Conservation (phyloP, 2,888 invertebrate species). For the Tiliacea citrago region DNA sequence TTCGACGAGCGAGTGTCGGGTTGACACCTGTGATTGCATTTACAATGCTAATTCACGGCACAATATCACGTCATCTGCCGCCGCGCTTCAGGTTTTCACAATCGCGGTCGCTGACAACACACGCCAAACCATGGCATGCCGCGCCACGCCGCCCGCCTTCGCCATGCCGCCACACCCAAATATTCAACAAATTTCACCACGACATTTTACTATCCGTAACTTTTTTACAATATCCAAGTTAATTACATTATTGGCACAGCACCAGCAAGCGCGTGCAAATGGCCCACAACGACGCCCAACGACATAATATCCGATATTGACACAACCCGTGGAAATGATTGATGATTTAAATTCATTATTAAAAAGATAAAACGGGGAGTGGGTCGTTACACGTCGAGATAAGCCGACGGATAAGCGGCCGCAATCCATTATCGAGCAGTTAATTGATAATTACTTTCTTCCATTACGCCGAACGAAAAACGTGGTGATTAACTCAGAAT, state of each 20-base stretch:
- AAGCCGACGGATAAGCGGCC: constrained; percentile 87
- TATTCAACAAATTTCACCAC: constrained; percentile 48
- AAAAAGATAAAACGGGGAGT: constrained; percentile 82
- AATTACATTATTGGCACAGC: constrained; percentile 55
- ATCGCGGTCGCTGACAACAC: constrained; percentile 58
- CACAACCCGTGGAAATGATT: constrained; percentile 74
- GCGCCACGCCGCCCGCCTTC: background rate
- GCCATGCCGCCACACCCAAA: constrained; percentile 50
- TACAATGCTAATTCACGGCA: constrained; percentile 90
- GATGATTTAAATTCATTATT: constrained; percentile 83
- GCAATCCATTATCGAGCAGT: constrained; percentile 89
- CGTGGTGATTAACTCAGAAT: constrained; percentile 89
- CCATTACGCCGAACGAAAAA: constrained; percentile 89
- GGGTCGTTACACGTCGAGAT: constrained; percentile 84
- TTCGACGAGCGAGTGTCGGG: constrained; percentile 86
- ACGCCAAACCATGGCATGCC: constrained; percentile 32
- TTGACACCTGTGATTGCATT: constrained; percentile 91
- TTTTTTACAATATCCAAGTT: constrained; percentile 51
- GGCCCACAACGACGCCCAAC: constrained; percentile 48
- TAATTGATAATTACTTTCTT: constrained; percentile 91
- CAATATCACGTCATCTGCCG: constrained; percentile 84
- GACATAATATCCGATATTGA: constrained; percentile 68
- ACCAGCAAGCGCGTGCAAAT: constrained; percentile 55
- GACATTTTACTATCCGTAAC: background rate
- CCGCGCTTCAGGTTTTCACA: constrained; percentile 76